These are phyloP conservation scores for Caenorhabditis latens DNA, from an alignment of 1,140 invertebrate genomes.

Conservation along the genomic window DNA sequence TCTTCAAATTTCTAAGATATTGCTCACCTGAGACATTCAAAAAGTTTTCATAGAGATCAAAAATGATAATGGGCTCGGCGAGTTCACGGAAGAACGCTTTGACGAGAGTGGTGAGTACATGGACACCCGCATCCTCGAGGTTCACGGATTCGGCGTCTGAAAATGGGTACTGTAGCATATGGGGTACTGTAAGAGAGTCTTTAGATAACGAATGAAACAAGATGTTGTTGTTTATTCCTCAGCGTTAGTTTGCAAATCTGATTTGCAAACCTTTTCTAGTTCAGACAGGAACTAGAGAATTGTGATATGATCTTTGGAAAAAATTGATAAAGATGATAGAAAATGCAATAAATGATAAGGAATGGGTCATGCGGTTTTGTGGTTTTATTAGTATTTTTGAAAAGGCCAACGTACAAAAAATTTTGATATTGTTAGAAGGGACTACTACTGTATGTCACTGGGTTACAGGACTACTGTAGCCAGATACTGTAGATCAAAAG, in stretches of 20 bases:
- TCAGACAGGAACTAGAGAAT: too few species aligned
- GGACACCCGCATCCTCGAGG: constrained; percentile 83
- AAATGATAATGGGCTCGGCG: constrained; percentile 91
- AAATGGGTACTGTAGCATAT: constrained; percentile 28
- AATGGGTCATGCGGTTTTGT: too few species aligned
- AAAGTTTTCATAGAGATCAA: constrained; percentile 93
- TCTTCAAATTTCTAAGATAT: too few species aligned
- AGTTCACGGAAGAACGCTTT: constrained; percentile 92
- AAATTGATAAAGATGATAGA: too few species aligned
- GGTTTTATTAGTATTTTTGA: background rate
- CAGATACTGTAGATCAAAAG: too few species aligned
- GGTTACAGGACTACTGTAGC: too few species aligned
- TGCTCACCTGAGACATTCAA: constrained; percentile 81
- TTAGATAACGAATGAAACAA: too few species aligned
- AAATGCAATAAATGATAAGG: too few species aligned
- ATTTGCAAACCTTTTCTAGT: background rate
- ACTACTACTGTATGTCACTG: too few species aligned
- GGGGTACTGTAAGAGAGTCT: too few species aligned
- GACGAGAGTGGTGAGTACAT: constrained; percentile 90
- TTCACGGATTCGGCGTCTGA: constrained; percentile 81
- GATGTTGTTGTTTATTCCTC: too few species aligned
- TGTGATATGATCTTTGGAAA: too few species aligned
- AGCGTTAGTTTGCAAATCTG: background rate
- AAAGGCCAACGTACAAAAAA: background rate
- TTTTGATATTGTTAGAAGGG: background rate